Evolutionary conservation across 2,888 invertebrate genomes (phyloP).

Genomic region (Panorpa germanica): DNA sequence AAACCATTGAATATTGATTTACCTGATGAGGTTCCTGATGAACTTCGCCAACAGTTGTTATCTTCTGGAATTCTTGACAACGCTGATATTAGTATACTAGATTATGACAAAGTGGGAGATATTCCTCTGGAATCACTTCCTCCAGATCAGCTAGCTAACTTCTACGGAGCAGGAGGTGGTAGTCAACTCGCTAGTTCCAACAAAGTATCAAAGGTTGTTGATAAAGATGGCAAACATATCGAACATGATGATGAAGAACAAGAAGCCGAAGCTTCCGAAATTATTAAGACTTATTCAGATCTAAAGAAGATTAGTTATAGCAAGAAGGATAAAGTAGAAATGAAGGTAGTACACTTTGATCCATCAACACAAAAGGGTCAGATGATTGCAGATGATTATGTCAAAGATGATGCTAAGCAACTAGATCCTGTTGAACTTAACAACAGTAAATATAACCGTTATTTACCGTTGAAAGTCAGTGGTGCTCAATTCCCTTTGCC

Average conservation of each 20-base stretch:
- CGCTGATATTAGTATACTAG: conserved; percentile 71
- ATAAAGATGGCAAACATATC: conserved; percentile 31
- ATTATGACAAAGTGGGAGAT: conserved; percentile 77
- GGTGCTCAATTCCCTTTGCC: conserved; percentile 73
- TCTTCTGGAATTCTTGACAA: conserved; percentile 74
- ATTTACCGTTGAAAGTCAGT: conserved; percentile 66
- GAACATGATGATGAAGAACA: conserved; percentile 29
- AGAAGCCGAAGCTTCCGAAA: conserved; percentile 36
- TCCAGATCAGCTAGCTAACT: conserved; percentile 70
- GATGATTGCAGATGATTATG: conserved; percentile 48
- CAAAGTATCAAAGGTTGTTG: conserved; percentile 44
- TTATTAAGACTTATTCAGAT: conserved; percentile 21
- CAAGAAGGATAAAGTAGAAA: conserved; percentile 48
- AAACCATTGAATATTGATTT: conserved; percentile 36
- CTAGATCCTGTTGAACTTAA: conserved; percentile 56
- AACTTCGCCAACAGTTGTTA: conserved; percentile 60
- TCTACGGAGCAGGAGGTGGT: conserved; percentile 67
- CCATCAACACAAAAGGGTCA: conserved; percentile 54
- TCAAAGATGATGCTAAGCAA: conserved; percentile 50
- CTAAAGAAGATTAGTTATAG: too few relatives aligned
- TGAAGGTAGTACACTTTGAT: conserved; percentile 72
- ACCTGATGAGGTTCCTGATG: conserved; percentile 79
- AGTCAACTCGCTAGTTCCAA: conserved; percentile 53
- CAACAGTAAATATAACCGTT: conserved; percentile 55
- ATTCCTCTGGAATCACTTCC: conserved; percentile 67